Percentiles rank a stretch among this genome's conserved stretches.
These are phyloP conservation scores for Cataglyphis altisquamis DNA, from an alignment of 2,888 invertebrate genomes.

Conservation along the genomic window DNA sequence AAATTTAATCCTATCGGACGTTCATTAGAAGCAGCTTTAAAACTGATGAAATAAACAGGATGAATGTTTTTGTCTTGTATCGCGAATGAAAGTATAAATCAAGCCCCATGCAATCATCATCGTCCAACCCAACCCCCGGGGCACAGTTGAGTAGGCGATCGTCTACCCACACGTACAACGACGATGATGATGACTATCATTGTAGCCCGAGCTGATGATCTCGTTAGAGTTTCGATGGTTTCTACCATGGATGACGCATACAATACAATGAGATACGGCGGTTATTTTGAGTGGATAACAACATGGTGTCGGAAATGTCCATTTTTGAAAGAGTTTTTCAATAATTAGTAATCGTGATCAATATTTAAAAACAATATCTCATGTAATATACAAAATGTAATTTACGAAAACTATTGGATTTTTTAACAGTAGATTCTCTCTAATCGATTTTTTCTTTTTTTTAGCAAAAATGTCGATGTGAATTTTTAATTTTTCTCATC, in stretches of 20 bases:
- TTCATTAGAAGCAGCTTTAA: conserved; percentile 37
- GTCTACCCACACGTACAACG: conserved; percentile 59
- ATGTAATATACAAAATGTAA: background rate
- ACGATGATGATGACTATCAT: conserved; percentile 79
- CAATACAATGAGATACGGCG: conserved; percentile 11
- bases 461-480: background rate
- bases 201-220: conserved; percentile 73
- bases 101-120: conserved; percentile 51
- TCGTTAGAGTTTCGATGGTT: conserved; percentile 68
- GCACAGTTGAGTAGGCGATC: conserved; percentile 60
- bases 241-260: conserved; percentile 58
- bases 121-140: conserved; percentile 35
- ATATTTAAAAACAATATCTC: background rate
- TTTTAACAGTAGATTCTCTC: background rate
- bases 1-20: conserved; percentile 43
- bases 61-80: conserved; percentile 45
- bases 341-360: background rate
- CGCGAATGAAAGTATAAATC: conserved; percentile 54
- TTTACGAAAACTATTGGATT: background rate
- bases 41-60: conserved; percentile 42
- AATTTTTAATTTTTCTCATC: background rate
- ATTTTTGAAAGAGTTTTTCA: background rate
- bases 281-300: conserved; percentile 11
- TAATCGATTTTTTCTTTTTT: background rate
- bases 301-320: background rate